phyloP scores from a whole-genome alignment of 2,797 vertebrate species.

The Enteromius afrohamiltoni region DNA sequence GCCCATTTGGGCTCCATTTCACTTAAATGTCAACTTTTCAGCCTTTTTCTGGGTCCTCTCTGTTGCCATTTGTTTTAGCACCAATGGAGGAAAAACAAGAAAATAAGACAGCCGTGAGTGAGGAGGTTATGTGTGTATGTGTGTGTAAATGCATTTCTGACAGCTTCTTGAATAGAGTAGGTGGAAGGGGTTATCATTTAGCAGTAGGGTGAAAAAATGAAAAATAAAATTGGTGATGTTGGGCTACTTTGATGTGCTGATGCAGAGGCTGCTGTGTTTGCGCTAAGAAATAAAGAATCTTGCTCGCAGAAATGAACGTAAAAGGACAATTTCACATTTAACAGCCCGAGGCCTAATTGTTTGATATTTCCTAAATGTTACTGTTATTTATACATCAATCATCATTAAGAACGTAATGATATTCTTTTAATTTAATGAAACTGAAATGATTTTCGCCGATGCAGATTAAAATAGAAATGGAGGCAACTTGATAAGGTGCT shows the following conservation, averaged over 20 bases:
- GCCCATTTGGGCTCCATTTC: constrained; percentile 82
- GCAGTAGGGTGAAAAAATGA: constrained; percentile 63
- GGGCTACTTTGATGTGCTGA: constrained; percentile 59
- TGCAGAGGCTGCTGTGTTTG: constrained; percentile 58
- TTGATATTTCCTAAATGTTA: constrained; percentile 75
- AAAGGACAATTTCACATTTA: constrained; percentile 73
- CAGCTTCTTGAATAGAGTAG: constrained; percentile 41
- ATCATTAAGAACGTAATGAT: constrained; percentile 76
- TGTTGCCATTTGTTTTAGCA: constrained; percentile 79
- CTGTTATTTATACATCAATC: constrained; percentile 79
- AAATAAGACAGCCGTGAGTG: constrained; percentile 75
- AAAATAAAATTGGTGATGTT: constrained; percentile 65
- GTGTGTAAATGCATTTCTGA: constrained; percentile 40
- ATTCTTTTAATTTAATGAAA: constrained; percentile 78
- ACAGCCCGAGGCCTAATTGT: constrained; percentile 64
- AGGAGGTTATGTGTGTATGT: constrained; percentile 65
- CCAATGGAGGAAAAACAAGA: constrained; percentile 66
- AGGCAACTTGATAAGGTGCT: constrained; percentile 69
- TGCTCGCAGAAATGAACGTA: constrained; percentile 61
- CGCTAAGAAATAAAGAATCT: constrained; percentile 67
- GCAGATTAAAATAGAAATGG: constrained; percentile 66
- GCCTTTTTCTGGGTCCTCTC: constrained; percentile 64
- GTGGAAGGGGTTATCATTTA: constrained; percentile 62
- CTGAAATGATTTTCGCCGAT: constrained; percentile 65
- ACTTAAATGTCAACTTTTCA: constrained; percentile 84